phyloP scores from a whole-genome alignment of 2,888 invertebrate species.

The Rhingia rostrata region DNA sequence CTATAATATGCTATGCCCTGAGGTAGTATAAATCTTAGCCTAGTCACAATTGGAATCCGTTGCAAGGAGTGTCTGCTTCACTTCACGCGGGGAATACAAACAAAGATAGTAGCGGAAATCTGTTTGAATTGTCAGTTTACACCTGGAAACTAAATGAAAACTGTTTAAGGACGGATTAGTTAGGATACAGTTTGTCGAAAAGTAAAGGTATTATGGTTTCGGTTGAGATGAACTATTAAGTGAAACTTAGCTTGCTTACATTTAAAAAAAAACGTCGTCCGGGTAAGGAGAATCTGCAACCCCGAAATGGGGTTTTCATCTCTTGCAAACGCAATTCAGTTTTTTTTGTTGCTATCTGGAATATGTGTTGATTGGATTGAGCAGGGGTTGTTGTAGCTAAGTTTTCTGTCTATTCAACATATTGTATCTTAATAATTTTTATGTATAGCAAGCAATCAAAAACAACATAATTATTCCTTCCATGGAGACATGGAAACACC shows the following conservation, averaged over 20 bases:
- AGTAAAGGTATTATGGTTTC: constrained; percentile 4
- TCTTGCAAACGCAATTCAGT: too few species aligned
- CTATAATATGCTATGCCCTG: constrained; percentile 21
- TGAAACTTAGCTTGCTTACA: background rate
- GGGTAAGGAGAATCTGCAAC: too few species aligned
- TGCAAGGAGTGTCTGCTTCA: constrained; percentile 25
- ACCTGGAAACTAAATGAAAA: constrained; percentile 31
- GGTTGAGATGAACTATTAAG: background rate
- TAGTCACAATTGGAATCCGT: constrained; percentile 32
- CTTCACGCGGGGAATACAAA: constrained; percentile 22
- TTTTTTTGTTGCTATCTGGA: too few species aligned
- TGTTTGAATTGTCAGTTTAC: constrained; percentile 41
- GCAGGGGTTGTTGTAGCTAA: too few species aligned
- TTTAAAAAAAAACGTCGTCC: background rate
- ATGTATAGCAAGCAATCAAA: too few species aligned
- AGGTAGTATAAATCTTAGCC: constrained; percentile 35
- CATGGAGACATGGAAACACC: too few species aligned
- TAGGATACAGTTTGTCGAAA: constrained; percentile 19
- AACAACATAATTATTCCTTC: too few species aligned
- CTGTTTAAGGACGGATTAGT: constrained; percentile 31
- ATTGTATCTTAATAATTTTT: too few species aligned
- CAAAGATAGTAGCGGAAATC: constrained; percentile 19
- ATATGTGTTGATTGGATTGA: too few species aligned
- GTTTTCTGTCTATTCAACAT: too few species aligned
- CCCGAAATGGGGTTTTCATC: too few species aligned